These are phyloP conservation scores for Calliphora vomitoria DNA, from an alignment of 2,888 invertebrate species.

Conservation along the genomic window DNA sequence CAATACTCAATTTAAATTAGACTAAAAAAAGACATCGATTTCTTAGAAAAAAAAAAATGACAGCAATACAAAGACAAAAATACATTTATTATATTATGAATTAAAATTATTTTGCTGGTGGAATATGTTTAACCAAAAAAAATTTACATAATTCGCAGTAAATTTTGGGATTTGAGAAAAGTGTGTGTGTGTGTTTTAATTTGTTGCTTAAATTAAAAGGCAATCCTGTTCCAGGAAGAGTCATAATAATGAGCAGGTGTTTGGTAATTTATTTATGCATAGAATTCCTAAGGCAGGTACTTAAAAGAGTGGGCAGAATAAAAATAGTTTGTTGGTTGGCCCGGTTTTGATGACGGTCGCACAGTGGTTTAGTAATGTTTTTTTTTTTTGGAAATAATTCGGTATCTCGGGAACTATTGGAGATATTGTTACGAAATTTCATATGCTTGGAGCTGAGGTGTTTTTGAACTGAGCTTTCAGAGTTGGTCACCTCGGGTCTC, in stretches of 20 bases:
- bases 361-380: too few relatives aligned
- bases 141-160: background rate
- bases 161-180: background rate
- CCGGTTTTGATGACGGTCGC: too few relatives aligned
- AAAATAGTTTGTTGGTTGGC: too few relatives aligned
- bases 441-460: too few relatives aligned
- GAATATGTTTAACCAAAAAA: background rate
- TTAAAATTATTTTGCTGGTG: background rate
- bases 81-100: background rate
- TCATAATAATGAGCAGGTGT: background rate
- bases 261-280: background rate
- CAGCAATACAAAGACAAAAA: background rate
- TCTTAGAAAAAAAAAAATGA: background rate
- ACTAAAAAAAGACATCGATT: background rate
- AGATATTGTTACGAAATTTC: too few relatives aligned
- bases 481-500: too few relatives aligned
- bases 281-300: background rate
- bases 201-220: background rate
- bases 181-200: background rate
- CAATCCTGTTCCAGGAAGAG: background rate
- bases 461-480: too few relatives aligned
- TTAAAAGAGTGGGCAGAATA: background rate
- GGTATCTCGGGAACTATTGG: too few relatives aligned
- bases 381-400: too few relatives aligned
- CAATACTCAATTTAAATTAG: background rate